Evolutionary conservation across 2,797 vertebrate genomes (phyloP).

Genomic region (Parambassis ranga): DNA sequence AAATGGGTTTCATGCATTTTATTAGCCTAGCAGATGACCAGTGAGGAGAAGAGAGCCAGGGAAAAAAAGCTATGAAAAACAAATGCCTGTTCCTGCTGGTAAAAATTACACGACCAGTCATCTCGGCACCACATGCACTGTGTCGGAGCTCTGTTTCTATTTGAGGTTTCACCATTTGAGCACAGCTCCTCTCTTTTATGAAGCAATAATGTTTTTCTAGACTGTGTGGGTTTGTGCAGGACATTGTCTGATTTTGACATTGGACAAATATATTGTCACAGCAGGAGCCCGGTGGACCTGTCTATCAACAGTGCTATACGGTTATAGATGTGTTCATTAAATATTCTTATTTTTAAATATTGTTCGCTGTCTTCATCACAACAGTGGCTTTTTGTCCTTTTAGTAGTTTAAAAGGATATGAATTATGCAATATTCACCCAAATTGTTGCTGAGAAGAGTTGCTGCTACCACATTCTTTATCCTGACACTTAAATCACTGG

Average conservation of each 20-base stretch:
- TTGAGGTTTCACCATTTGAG: slow-evolving; percentile 29
- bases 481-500: slow-evolving; percentile 1
- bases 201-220: slow-evolving; percentile 20
- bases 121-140: slow-evolving; percentile 5
- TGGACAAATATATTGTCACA: slow-evolving; percentile 4
- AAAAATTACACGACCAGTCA: slow-evolving; percentile 33
- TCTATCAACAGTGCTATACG: background rate
- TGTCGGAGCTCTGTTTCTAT: slow-evolving; percentile 27
- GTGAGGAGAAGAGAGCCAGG: slow-evolving; percentile 15
- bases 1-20: slow-evolving; percentile 55
- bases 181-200: slow-evolving; percentile 14
- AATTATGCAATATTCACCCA: background rate
- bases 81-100: slow-evolving; percentile 36
- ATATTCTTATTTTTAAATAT: background rate
- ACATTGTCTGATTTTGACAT: slow-evolving; percentile 20
- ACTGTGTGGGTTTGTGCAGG: slow-evolving; percentile 14
- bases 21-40: slow-evolving; percentile 49
- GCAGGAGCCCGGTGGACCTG: background rate
- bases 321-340: slow-evolving; percentile 2
- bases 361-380: background rate
- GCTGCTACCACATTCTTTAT: background rate
- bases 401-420: background rate
- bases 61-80: slow-evolving; percentile 45
- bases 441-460: slow-evolving; percentile 3
- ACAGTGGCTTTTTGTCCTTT: background rate